These are phyloP conservation scores for Melitaea athalia DNA, from an alignment of 2,888 invertebrate species.

Conservation along the genomic window DNA sequence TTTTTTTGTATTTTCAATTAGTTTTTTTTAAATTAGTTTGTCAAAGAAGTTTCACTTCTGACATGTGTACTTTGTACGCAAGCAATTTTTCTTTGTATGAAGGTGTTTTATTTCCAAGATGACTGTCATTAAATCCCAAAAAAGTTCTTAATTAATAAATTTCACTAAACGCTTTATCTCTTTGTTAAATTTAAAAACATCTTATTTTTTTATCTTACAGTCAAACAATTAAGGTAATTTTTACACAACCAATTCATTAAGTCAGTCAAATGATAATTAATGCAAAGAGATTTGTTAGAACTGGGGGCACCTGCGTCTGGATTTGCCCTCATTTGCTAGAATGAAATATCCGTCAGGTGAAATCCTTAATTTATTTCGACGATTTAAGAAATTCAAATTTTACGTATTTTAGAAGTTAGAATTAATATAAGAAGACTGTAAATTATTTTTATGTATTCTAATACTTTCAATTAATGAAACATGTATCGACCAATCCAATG, in stretches of 20 bases:
- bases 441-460: neutral
- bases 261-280: neutral
- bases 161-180: too few species aligned
- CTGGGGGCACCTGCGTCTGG: neutral
- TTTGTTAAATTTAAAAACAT: too few species aligned
- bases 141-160: too few species aligned
- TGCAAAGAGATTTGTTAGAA: neutral
- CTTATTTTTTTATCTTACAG: too few species aligned
- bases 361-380: slow-evolving; percentile 7
- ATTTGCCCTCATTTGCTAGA: neutral
- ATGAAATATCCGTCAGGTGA: slow-evolving; percentile 1
- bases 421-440: neutral
- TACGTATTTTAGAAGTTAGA: neutral
- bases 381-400: neutral
- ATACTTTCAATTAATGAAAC: neutral
- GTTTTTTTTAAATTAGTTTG: too few species aligned
- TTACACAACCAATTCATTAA: neutral
- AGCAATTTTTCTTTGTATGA: too few species aligned
- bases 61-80: too few species aligned
- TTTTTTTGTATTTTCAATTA: too few species aligned
- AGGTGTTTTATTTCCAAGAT: too few species aligned
- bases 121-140: too few species aligned
- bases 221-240: neutral
- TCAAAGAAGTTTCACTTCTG: too few species aligned
- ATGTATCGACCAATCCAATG: too few species aligned